Percentiles rank a stretch among this genome's conserved stretches.
Evolutionary conservation across 2,113 vertebrate species (phyloP).

Genomic region (Naja naja): DNA sequence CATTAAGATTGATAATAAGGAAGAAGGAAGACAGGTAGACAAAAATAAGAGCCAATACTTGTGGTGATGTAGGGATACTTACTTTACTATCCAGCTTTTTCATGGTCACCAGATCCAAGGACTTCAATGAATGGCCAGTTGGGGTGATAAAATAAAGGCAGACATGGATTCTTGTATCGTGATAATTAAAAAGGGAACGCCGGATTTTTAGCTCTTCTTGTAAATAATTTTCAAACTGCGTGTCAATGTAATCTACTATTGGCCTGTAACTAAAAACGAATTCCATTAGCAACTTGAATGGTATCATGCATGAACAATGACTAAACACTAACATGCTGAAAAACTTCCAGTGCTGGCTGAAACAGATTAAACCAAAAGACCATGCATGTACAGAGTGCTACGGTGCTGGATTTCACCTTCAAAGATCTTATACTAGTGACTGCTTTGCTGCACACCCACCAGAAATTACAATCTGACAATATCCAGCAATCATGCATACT

Average conservation of each 20-base stretch:
- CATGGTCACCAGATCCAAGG: constrained; percentile 95
- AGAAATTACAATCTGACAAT: neutral
- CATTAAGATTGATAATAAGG: neutral
- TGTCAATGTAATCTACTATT: constrained; percentile 97
- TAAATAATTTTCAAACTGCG: constrained; percentile 96
- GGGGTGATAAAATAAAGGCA: constrained; percentile 99
- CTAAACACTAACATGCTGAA: neutral
- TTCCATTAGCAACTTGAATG: constrained; percentile 65
- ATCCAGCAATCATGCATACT: neutral
- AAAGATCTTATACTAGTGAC: neutral
- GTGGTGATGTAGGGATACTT: accelerated
- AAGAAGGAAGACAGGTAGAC: neutral
- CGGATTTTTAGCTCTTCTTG: constrained; percentile 98
- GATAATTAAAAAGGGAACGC: constrained; percentile 96
- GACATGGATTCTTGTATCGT: constrained; percentile 94
- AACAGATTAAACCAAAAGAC: neutral
- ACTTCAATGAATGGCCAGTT: constrained; percentile 95
- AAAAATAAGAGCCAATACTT: neutral
- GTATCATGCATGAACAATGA: neutral
- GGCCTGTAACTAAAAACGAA: constrained; percentile 91
- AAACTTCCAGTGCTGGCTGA: neutral
- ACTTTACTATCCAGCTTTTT: constrained; percentile 99
- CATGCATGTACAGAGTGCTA: neutral
- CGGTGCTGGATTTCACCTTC: neutral
- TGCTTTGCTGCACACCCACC: neutral